Conservation (phyloP, 2,797 vertebrate species). For the Bovichtus diacanthus region DNA sequence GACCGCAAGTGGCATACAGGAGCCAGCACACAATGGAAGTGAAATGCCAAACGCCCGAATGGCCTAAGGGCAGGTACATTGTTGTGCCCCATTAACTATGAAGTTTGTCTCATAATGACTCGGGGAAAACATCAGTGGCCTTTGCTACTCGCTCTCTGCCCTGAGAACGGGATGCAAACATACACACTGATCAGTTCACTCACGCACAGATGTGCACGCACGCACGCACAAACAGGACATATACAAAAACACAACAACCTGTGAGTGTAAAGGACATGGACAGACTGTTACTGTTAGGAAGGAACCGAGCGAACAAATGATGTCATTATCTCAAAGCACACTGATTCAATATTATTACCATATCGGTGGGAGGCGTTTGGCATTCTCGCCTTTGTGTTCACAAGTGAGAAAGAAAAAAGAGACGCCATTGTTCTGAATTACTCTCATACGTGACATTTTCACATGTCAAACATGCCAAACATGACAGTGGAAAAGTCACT, state of each 20-base stretch:
- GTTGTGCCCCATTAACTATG: slow-evolving; percentile 63
- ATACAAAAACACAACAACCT: slow-evolving; percentile 19
- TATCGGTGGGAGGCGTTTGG: slow-evolving; percentile 66
- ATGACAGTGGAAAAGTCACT: slow-evolving; percentile 40
- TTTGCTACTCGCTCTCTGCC: slow-evolving; percentile 35
- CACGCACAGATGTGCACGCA: not conserved
- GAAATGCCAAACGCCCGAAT: slow-evolving; percentile 63
- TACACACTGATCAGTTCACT: slow-evolving; percentile 20
- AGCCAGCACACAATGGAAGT: slow-evolving; percentile 58
- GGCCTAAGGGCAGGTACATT: slow-evolving; percentile 62
- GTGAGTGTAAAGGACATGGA: slow-evolving; percentile 13
- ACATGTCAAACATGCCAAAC: slow-evolving; percentile 23
- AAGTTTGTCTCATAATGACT: slow-evolving; percentile 55
- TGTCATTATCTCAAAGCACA: slow-evolving; percentile 64
- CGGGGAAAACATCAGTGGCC: slow-evolving; percentile 50
- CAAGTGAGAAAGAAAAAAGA: slow-evolving; percentile 38
- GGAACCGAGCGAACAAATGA: slow-evolving; percentile 67
- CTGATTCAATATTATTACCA: slow-evolving; percentile 65
- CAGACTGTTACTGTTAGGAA: slow-evolving; percentile 51
- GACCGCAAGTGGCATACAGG: slow-evolving; percentile 50
- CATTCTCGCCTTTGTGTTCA: slow-evolving; percentile 54
- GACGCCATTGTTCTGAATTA: slow-evolving; percentile 51
- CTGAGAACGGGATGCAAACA: slow-evolving; percentile 40
- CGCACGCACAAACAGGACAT: not conserved
- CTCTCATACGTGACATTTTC: slow-evolving; percentile 41